Conservation (phyloP, 2,113 vertebrate genomes). For the Brachionichthys hirsutus region DNA sequence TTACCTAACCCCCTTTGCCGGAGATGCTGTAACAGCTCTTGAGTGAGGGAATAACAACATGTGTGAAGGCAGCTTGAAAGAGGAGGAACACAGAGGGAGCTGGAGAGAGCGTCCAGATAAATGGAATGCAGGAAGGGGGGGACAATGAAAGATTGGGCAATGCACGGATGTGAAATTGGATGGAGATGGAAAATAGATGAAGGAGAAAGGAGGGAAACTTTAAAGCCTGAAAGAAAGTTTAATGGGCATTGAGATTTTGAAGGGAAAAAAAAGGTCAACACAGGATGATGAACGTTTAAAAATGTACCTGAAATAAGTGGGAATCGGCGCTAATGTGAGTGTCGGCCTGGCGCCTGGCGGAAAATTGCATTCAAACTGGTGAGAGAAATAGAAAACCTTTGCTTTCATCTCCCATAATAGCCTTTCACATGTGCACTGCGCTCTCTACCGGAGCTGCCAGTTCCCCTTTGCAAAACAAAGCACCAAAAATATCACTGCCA, state of each 20-base stretch:
- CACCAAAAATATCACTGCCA: slow-evolving; percentile 67
- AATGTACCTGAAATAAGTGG: neutral
- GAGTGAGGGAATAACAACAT: slow-evolving; percentile 38
- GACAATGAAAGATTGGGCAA: slow-evolving; percentile 41
- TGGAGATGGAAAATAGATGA: slow-evolving; percentile 26
- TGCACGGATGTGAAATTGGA: slow-evolving; percentile 18
- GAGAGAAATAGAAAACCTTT: slow-evolving; percentile 31
- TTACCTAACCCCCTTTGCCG: slow-evolving; percentile 47
- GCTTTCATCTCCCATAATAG: slow-evolving; percentile 68
- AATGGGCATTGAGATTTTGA: slow-evolving; percentile 23
- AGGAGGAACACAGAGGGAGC: slow-evolving; percentile 24
- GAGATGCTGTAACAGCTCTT: slow-evolving; percentile 34
- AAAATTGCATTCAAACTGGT: slow-evolving; percentile 38
- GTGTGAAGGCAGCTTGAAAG: slow-evolving; percentile 21
- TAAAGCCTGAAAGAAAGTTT: slow-evolving; percentile 28
- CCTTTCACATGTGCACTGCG: slow-evolving; percentile 42
- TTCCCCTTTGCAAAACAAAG: slow-evolving; percentile 65
- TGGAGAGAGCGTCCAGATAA: slow-evolving; percentile 29
- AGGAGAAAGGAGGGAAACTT: slow-evolving; percentile 24
- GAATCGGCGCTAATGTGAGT: slow-evolving; percentile 24
- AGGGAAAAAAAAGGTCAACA: too few species aligned
- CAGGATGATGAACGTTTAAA: slow-evolving; percentile 8
- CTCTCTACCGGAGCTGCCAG: slow-evolving; percentile 50
- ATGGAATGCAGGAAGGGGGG: slow-evolving; percentile 20
- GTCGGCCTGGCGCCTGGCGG: slow-evolving; percentile 22